Percentiles rank a stretch among this genome's conserved stretches.
Conservation (phyloP, 2,888 invertebrate genomes). For the Malachius bipustulatus region DNA sequence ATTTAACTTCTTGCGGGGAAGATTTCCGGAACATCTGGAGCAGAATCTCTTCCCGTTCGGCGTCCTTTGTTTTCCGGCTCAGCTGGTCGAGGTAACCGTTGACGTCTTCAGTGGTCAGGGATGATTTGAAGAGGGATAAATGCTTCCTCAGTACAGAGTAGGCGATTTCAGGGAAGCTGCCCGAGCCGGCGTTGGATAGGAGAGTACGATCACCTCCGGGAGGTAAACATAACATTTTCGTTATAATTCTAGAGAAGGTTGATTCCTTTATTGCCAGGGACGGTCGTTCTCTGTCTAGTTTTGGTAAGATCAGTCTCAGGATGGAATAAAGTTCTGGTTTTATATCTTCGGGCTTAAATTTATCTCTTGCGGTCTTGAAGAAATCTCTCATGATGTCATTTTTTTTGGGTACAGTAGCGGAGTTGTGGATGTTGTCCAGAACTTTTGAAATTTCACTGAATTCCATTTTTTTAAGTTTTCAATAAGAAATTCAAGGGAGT, state of each 20-base stretch:
- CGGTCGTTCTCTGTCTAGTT: constrained; percentile 63
- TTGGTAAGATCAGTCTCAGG: constrained; percentile 67
- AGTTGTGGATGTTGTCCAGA: too few species aligned
- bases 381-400: too few species aligned
- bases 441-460: too few species aligned
- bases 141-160: constrained; percentile 54
- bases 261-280: constrained; percentile 76
- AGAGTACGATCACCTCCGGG: constrained; percentile 46
- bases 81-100: constrained; percentile 65
- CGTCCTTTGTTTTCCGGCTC: constrained; percentile 5
- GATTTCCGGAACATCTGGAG: constrained; percentile 52
- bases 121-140: constrained; percentile 36
- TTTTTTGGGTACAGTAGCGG: too few species aligned
- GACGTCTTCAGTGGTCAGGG: constrained; percentile 54
- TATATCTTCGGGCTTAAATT: too few species aligned
- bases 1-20: constrained; percentile 70
- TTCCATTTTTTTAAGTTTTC: too few species aligned
- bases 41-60: constrained; percentile 43
- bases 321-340: constrained; percentile 50
- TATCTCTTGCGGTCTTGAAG: too few species aligned
- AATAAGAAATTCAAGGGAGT: too few species aligned
- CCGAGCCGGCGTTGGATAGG: constrained; percentile 40
- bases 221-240: constrained; percentile 63
- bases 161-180: constrained; percentile 74
- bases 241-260: constrained; percentile 58